Evolutionary conservation across 2,113 vertebrate genomes (phyloP).

Genomic region (Mastomys natalensis): DNA sequence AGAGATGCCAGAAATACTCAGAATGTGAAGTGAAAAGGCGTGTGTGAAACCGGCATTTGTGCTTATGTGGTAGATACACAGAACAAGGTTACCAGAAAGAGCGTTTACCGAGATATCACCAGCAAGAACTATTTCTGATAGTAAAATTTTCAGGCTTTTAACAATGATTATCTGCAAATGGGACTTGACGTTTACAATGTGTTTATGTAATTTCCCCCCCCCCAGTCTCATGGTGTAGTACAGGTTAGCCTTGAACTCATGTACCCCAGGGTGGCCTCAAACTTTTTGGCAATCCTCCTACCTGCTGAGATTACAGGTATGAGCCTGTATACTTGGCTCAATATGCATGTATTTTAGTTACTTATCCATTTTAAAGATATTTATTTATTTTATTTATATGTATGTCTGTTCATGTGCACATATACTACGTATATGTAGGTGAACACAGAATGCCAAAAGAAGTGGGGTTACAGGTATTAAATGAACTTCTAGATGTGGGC

Average conservation of each 20-base stretch:
- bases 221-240: not conserved
- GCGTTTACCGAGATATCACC: not conserved
- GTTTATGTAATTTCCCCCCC: not conserved
- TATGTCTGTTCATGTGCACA: not conserved
- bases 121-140: not conserved
- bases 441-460: not conserved
- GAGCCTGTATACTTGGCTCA: too few relatives aligned
- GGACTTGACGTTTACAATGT: not conserved
- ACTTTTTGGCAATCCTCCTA: not conserved
- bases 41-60: constrained; percentile 36
- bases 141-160: not conserved
- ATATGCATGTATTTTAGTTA: not conserved
- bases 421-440: not conserved
- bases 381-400: not conserved
- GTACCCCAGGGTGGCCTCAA: not conserved
- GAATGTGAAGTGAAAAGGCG: constrained; percentile 21
- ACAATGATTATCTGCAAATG: constrained; percentile 21
- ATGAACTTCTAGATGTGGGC: not conserved
- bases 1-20: not conserved
- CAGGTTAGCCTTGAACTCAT: not conserved
- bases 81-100: constrained; percentile 15
- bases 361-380: not conserved
- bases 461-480: not conserved
- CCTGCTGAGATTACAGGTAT: not conserved
- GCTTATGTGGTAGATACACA: not conserved